Evolutionary conservation across 2,797 vertebrate genomes (phyloP).

Genomic region (Malacoctenus gilli): DNA sequence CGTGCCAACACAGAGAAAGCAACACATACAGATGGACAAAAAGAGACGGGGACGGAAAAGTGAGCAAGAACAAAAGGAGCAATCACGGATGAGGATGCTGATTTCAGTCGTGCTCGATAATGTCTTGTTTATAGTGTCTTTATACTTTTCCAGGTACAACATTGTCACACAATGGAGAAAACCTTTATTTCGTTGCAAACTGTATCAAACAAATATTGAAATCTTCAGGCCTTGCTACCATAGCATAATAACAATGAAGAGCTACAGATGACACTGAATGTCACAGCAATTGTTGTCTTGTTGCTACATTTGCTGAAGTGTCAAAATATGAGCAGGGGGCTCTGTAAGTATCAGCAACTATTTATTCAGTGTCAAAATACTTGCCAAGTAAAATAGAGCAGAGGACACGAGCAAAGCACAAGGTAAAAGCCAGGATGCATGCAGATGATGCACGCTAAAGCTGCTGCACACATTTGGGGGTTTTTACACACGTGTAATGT

Average conservation of each 20-base stretch:
- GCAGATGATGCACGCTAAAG: neutral
- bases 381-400: slow-evolving; percentile 5
- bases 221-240: slow-evolving; percentile 2
- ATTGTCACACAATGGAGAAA: too few species aligned
- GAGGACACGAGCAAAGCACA: too few species aligned
- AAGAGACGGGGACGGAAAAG: slow-evolving; percentile 51
- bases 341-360: slow-evolving; percentile 22
- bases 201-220: neutral
- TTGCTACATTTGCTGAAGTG: slow-evolving; percentile 25
- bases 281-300: slow-evolving; percentile 16
- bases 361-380: slow-evolving; percentile 27
- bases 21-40: slow-evolving; percentile 55
- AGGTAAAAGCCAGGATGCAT: too few species aligned
- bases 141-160: too few species aligned
- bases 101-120: slow-evolving; percentile 3
- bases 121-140: too few species aligned
- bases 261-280: slow-evolving; percentile 3
- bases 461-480: neutral
- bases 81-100: slow-evolving; percentile 43
- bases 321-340: slow-evolving; percentile 7
- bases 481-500: slow-evolving; percentile 17
- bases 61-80: slow-evolving; percentile 49
- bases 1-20: slow-evolving; percentile 57
- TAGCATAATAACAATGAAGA: neutral
- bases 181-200: too few species aligned